A percentile compares a stretch with the other conserved stretches of the same genome.
phyloP scores from a whole-genome alignment of 2,797 vertebrate genomes.

The Lophius americanus region DNA sequence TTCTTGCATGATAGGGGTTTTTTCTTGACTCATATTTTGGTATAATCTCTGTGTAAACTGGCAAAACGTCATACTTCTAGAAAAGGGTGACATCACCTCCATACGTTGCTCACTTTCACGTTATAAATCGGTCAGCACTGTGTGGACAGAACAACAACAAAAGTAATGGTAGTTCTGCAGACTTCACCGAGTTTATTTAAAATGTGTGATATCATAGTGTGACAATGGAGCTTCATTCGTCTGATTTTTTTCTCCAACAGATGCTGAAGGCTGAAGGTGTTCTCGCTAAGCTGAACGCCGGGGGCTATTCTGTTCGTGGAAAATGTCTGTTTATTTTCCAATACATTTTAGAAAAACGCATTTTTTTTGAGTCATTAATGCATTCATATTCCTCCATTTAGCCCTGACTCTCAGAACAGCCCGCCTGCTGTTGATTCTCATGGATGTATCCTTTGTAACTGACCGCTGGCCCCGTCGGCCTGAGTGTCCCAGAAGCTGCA shows the following conservation, averaged over 20 bases:
- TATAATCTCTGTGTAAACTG: too few species aligned
- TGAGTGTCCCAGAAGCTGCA: neutral
- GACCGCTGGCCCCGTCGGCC: too few species aligned
- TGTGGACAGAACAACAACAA: too few species aligned
- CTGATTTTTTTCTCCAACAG: slow-evolving; percentile 17
- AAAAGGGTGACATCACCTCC: too few species aligned
- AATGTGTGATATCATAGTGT: neutral
- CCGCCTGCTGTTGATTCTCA: slow-evolving; percentile 54
- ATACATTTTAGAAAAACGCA: neutral
- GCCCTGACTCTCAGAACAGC: slow-evolving; percentile 63
- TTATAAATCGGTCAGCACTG: too few species aligned
- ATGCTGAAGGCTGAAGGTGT: slow-evolving; percentile 46
- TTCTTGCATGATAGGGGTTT: neutral
- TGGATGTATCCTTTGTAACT: slow-evolving; percentile 66
- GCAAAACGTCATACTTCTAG: too few species aligned
- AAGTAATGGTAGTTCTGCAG: too few species aligned
- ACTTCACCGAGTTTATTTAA: too few species aligned
- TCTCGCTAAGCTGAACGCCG: slow-evolving; percentile 53
- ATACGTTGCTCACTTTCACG: too few species aligned
- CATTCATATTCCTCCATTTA: slow-evolving; percentile 17
- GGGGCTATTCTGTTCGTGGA: slow-evolving; percentile 61
- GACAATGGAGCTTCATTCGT: neutral
- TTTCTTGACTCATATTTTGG: too few species aligned
- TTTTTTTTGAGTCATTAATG: too few species aligned
- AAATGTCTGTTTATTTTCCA: slow-evolving; percentile 50